A percentile compares a stretch with the other conserved stretches of the same genome.
phyloP scores from a whole-genome alignment of 2,888 invertebrate genomes.

The Cryptus viduatorius region DNA sequence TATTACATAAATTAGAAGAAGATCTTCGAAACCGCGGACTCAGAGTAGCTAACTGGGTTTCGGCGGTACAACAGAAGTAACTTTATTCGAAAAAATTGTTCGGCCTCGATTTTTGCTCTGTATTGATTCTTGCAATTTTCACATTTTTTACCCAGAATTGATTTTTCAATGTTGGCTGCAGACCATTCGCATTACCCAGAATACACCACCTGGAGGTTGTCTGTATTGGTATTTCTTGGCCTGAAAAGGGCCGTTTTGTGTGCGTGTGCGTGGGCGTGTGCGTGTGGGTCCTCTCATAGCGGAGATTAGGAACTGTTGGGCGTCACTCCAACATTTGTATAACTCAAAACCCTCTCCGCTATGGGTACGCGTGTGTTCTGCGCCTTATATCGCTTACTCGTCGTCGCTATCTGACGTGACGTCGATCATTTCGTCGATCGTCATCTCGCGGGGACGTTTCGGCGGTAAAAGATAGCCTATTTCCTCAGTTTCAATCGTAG shows the following conservation, averaged over 20 bases:
- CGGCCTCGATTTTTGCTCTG: too few relatives aligned
- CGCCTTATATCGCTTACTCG: neutral
- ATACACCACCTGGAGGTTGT: neutral
- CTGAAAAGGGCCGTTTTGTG: neutral
- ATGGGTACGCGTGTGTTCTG: neutral
- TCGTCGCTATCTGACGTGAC: slow-evolving; percentile 5
- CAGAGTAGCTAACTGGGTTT: too few relatives aligned
- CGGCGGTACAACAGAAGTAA: too few relatives aligned
- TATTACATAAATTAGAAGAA: too few relatives aligned
- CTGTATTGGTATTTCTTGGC: neutral
- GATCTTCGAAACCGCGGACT: too few relatives aligned
- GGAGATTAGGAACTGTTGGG: too few relatives aligned
- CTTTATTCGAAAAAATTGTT: too few relatives aligned
- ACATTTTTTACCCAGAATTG: too few relatives aligned
- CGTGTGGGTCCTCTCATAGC: neutral
- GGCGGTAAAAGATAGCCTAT: slow-evolving; percentile 22
- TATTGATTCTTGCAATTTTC: too few relatives aligned
- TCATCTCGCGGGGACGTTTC: slow-evolving; percentile 25
- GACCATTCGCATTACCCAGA: neutral
- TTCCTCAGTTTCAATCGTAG: slow-evolving; percentile 43
- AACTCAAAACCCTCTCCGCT: neutral
- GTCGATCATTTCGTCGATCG: slow-evolving; percentile 31
- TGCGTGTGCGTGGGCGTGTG: slow-evolving; percentile 13
- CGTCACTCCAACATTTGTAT: neutral
- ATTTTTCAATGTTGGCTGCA: neutral